Evolutionary conservation across 1,140 invertebrate genomes (phyloP), one percentile per base, ranked within the genome.

Genomic region (Drosophila subobscura): DNA sequence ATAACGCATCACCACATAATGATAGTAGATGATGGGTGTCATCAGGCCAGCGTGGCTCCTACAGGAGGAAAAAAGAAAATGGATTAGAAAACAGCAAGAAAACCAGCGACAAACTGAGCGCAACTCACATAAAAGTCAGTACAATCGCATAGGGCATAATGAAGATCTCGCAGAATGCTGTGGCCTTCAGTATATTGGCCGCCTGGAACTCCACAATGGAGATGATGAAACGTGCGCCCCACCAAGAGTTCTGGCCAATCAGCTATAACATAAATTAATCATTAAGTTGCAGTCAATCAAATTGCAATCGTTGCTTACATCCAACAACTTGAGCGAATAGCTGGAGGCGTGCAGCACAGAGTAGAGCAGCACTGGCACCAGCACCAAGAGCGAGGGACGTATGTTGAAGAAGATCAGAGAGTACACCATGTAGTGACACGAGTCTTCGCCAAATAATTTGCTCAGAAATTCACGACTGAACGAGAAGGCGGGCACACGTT

Each of bases 371-470:
- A 98, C 94, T 27, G 98, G 98, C 44, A 97, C 92, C 50, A 99
- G 91, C n/a, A 96, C 96, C 93, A 99, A 93, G 74, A 97, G 95
- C 50, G 98, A 95, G 25, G 98, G 97, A 54, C 95, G 93, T 37
- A 96, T 95, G 92, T 96, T 98, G 70, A 99, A 93, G 91, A 99
- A 99, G 79, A 99, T 97, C 49, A 99, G 92, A 8, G 97, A 97
- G 92, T 96, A 99, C 91, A 99, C 95, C 54, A 99, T 93, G 91
- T 99, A 99, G 92, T 99, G 98, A 76, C 96, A 98, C 60, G 97
- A 98, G 93, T 99, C 98, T 92, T 99, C 98, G 44, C 95, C 80
- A 67, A 99, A 93, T 58, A 99, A 91, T 5, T 93, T 92, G 8
- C 94, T 93, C 29, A 99, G 92, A 91, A 98, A 99, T 90, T 97